phyloP scores from a whole-genome alignment of 2,888 invertebrate genomes.

The Nasonia oneida region DNA sequence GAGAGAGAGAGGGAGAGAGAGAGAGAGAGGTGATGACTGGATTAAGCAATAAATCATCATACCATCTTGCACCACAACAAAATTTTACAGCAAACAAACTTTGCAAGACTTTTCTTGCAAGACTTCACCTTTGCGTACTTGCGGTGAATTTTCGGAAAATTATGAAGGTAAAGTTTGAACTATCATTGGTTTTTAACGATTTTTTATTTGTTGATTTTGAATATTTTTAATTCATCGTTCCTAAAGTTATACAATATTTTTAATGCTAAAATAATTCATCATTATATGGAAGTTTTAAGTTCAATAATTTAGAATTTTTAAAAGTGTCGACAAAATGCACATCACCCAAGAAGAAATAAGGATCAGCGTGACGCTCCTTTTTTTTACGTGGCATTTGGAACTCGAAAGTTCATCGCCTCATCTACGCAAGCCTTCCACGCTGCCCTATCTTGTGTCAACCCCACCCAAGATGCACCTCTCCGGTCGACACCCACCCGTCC shows the following conservation, averaged over 20 bases:
- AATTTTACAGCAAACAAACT: conserved; percentile 14
- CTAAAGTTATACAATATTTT: too few relatives aligned
- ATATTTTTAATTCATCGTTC: background rate
- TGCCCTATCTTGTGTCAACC: too few relatives aligned
- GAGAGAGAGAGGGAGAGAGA: background rate
- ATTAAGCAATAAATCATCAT: conserved; percentile 64
- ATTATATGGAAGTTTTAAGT: too few relatives aligned
- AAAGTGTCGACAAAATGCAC: background rate
- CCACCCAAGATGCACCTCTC: too few relatives aligned
- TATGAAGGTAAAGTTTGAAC: conserved; percentile 20
- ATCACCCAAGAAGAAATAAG: background rate
- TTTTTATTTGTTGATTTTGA: background rate
- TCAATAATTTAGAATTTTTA: too few relatives aligned
- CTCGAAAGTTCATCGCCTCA: too few relatives aligned
- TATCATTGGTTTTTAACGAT: background rate
- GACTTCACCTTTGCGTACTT: background rate
- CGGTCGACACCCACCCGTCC: too few relatives aligned
- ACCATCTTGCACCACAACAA: conserved; percentile 49
- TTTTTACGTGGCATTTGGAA: too few relatives aligned
- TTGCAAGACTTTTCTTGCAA: background rate
- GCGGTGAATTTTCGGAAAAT: background rate
- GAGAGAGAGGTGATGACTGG: conserved; percentile 25
- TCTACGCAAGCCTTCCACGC: too few relatives aligned
- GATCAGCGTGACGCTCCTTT: background rate
- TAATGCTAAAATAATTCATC: too few relatives aligned